Evolutionary conservation across 2,113 vertebrate genomes (phyloP).

Genomic region (Thomomys bottae): DNA sequence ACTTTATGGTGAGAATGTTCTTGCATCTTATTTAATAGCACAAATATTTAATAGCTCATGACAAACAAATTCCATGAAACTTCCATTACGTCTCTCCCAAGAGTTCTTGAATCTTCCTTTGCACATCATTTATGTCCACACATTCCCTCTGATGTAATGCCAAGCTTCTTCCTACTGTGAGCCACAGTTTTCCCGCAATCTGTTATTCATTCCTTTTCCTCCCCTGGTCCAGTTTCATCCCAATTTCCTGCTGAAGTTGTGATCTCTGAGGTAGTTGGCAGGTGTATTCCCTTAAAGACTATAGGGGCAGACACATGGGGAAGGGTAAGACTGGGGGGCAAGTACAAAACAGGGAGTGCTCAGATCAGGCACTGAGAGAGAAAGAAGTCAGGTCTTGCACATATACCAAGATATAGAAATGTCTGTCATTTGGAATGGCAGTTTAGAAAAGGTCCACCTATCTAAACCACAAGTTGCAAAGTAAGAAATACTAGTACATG

Average conservation of each 20-base stretch:
- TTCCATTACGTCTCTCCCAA: background rate
- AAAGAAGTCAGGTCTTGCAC: background rate
- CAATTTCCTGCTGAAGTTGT: background rate
- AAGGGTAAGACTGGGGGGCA: background rate
- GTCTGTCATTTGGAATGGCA: background rate
- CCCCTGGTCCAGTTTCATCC: background rate
- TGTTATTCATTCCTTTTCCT: background rate
- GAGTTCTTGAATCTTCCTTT: conserved; percentile 15
- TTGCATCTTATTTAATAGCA: background rate
- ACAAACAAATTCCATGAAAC: conserved; percentile 30
- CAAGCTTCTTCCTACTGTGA: background rate
- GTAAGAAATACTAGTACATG: background rate
- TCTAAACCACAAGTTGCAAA: background rate
- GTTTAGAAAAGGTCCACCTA: background rate
- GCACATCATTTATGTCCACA: background rate
- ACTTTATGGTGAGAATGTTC: background rate
- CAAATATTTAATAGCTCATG: background rate
- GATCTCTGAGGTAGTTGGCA: background rate
- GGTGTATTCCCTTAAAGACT: background rate
- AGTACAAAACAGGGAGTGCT: background rate
- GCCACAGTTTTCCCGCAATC: background rate
- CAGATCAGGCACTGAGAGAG: background rate
- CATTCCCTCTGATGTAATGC: background rate
- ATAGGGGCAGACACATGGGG: background rate
- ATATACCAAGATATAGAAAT: background rate